A percentile compares a stretch with the other conserved stretches of the same genome.
phyloP scores from a whole-genome alignment of 2,113 vertebrate species.

The Cisticola juncidis region DNA sequence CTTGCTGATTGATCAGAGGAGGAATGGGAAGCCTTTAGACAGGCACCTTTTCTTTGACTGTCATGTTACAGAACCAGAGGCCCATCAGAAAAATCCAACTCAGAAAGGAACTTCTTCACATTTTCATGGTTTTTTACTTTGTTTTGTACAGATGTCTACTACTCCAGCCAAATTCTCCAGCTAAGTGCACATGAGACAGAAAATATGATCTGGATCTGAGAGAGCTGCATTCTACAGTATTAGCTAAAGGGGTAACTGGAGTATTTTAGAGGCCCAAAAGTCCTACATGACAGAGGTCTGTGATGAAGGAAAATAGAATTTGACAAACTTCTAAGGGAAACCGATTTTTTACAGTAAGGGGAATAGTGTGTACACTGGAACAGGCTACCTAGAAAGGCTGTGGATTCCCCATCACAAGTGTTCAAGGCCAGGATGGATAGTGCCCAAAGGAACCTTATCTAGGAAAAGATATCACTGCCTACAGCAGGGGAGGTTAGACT shows the following conservation, averaged over 20 bases:
- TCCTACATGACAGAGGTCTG: not conserved
- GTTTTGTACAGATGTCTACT: not conserved
- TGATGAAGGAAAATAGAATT: not conserved
- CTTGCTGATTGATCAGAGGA: not conserved
- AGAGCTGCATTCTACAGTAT: not conserved
- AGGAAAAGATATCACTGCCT: not conserved
- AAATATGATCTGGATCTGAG: not conserved
- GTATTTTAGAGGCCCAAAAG: not conserved
- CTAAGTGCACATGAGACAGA: not conserved
- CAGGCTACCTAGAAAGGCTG: not conserved
- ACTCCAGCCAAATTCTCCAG: not conserved
- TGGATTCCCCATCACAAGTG: not conserved
- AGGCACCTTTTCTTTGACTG: not conserved
- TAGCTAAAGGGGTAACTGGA: not conserved
- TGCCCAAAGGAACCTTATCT: not conserved
- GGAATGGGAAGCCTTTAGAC: not conserved
- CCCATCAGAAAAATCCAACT: not conserved
- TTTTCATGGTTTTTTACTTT: not conserved
- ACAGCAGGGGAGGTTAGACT: not conserved
- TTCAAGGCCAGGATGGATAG: not conserved
- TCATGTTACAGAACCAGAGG: not conserved
- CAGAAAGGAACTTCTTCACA: not conserved
- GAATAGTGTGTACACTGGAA: not conserved
- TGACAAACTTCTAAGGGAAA: not conserved
- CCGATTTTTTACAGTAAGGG: not conserved